Evolutionary conservation across 92 coral and sea anemone genomes (phyloP), one percentile per base, ranked within the genome.

Genomic region (Muricea muricata): DNA sequence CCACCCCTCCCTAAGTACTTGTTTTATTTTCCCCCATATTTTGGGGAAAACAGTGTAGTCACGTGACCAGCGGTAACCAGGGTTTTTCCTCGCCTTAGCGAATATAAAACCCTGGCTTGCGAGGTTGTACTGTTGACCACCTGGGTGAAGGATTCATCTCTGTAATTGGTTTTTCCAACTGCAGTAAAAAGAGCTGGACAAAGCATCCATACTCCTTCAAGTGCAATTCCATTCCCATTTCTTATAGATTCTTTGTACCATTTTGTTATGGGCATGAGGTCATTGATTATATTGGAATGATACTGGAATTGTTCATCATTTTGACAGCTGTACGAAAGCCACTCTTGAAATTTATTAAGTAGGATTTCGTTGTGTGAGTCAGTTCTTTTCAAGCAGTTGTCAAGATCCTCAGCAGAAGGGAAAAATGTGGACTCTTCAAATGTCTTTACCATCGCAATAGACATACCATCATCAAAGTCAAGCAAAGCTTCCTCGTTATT

Each of bases 391-490:
- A 78, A 21, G 48, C 85, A 81, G 10, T 35, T 20, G 25, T 81
- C 33, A 20, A 81, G 85, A 58, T 65, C 85, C 4, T 35, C 48
- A 10, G 83, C 52, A 39, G 83, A 78, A 55, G 83, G 71, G 50
- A 78, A 78, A 35, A 78, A 54, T n/a, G 46, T 55, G 39, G 83
- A 78, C 28, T 78, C 71, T 58, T 78, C 25, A 78, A 79, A 79
- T 60, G 84, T 55, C 75, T 54, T 79, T 28, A 79, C 25, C 84
- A 79, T 89, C 2, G 92, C 92, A 42, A 71, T 75, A 25, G 85
- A 66, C 17, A 88, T 21, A 12, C 92, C 88, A 71, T 85, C 92
- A 18, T 73, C 92, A 80, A 55, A 89, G 69, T 84, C 86, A 7
- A 32, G 40, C 33, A 78, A 39, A 23, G 81, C 81, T 28, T 75